A percentile compares a stretch with the other conserved stretches of the same genome.
These are phyloP conservation scores for Phengaris arion DNA, from an alignment of 2,888 invertebrate species.

Conservation along the genomic window DNA sequence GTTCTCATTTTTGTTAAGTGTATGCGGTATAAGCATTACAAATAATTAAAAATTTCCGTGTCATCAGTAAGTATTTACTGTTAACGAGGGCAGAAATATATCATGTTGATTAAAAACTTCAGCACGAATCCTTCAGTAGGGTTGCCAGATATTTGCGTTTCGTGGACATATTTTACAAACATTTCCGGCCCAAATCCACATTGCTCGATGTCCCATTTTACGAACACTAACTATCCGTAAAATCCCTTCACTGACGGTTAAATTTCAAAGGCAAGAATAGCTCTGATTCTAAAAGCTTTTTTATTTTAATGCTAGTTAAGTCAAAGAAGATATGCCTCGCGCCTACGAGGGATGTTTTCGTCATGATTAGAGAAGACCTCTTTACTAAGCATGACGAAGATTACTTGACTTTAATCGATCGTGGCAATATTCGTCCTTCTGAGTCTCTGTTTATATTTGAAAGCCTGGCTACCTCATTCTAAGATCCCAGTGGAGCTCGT, in stretches of 20 bases:
- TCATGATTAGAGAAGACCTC: background rate
- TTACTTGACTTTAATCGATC: background rate
- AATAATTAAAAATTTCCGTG: conserved; percentile 20
- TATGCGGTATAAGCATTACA: conserved; percentile 4
- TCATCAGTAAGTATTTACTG: conserved; percentile 13
- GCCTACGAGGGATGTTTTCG: too few relatives aligned
- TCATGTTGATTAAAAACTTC: conserved; percentile 26
- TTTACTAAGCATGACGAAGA: background rate
- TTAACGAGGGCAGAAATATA: conserved; percentile 22
- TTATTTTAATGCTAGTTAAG: background rate
- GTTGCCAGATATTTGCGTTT: conserved; percentile 10
- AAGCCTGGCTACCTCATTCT: background rate
- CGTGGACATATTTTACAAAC: conserved; percentile 4
- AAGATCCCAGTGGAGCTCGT: conserved; percentile 10
- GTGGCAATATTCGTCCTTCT: background rate
- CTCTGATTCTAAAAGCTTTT: background rate
- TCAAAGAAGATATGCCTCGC: background rate
- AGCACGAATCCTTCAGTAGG: background rate
- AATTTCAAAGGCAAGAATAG: background rate
- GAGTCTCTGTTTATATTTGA: conserved; percentile 3
- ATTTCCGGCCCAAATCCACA: conserved; percentile 13
- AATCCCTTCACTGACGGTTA: background rate
- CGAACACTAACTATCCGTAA: conserved; percentile 2
- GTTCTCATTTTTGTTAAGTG: conserved; percentile 6
- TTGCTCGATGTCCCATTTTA: conserved; percentile 11